Percentiles rank a stretch among this genome's conserved stretches.
Evolutionary conservation across 2,888 invertebrate genomes (phyloP).

Genomic region (Mesorhabditis belari): DNA sequence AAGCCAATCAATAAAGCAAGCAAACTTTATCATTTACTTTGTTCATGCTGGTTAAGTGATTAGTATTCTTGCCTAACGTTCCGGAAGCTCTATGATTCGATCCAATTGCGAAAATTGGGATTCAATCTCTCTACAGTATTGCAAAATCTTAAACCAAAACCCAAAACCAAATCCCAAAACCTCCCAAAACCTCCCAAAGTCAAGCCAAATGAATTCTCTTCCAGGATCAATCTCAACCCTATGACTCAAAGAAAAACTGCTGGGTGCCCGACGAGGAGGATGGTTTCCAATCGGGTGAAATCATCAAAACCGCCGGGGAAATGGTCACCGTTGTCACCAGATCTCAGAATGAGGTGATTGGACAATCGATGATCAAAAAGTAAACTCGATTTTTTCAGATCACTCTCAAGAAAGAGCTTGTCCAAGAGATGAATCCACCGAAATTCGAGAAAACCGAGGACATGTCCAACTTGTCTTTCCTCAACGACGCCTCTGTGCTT

Average conservation of each 20-base stretch:
- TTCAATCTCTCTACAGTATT: too few species aligned
- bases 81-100: too few species aligned
- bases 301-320: constrained; percentile 96
- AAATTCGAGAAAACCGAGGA: constrained; percentile 85
- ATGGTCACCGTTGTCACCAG: constrained; percentile 84
- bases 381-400: constrained; percentile 58
- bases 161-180: too few species aligned
- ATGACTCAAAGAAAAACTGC: constrained; percentile 44
- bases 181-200: too few species aligned
- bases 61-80: too few species aligned
- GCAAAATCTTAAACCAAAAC: too few species aligned
- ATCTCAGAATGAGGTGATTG: constrained; percentile 38
- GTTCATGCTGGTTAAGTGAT: too few species aligned
- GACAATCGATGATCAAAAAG: neutral
- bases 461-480: constrained; percentile 80
- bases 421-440: constrained; percentile 94
- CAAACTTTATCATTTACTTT: too few species aligned
- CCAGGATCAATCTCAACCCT: constrained; percentile 39
- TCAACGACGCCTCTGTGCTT: constrained; percentile 97
- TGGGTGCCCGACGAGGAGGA: constrained; percentile 46
- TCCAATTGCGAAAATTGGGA: too few species aligned
- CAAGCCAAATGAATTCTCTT: constrained; percentile 2
- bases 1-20: too few species aligned
- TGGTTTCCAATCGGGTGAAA: constrained; percentile 90
- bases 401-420: constrained; percentile 77